Percentiles rank a stretch among this genome's conserved stretches.
Evolutionary conservation across 92 coral and sea anemone species (phyloP).

Genomic region (Zoanthus sansibaricus): DNA sequence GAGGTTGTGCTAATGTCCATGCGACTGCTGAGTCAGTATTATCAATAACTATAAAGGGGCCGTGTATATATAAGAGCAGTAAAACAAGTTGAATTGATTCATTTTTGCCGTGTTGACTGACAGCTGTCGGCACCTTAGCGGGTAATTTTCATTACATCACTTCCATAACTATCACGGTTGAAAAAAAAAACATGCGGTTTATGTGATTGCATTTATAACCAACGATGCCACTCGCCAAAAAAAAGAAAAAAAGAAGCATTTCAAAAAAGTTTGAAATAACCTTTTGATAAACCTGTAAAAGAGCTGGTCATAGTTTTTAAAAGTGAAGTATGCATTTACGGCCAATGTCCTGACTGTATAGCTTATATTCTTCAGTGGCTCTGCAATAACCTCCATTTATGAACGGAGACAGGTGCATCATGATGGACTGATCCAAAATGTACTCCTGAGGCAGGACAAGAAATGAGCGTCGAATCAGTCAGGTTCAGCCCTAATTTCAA

Average conservation of each 20-base stretch:
- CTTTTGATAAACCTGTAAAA: neutral
- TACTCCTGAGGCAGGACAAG: slow-evolving; percentile 17
- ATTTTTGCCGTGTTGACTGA: slow-evolving; percentile 10
- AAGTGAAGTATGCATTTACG: neutral
- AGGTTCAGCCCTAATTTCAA: neutral
- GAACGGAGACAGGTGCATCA: slow-evolving; percentile 25
- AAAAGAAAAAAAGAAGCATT: neutral
- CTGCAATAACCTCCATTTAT: neutral
- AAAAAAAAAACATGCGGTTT: neutral
- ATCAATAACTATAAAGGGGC: too few relatives aligned
- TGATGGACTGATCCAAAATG: neutral
- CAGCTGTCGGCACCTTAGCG: slow-evolving; percentile 1
- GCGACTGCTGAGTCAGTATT: too few relatives aligned
- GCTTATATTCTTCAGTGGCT: neutral
- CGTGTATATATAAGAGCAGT: neutral
- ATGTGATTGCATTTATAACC: neutral
- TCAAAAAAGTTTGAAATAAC: neutral
- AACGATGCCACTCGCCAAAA: neutral
- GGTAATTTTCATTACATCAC: neutral
- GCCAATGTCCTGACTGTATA: too few relatives aligned
- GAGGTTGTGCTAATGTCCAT: too few relatives aligned
- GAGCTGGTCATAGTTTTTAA: neutral
- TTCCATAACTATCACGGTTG: neutral
- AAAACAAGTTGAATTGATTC: neutral
- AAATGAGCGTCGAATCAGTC: slow-evolving; percentile 12